Percentiles rank a stretch among this genome's conserved stretches.
These are phyloP conservation scores for Pygocentrus nattereri DNA, from an alignment of 2,797 vertebrate genomes.

Conservation along the genomic window DNA sequence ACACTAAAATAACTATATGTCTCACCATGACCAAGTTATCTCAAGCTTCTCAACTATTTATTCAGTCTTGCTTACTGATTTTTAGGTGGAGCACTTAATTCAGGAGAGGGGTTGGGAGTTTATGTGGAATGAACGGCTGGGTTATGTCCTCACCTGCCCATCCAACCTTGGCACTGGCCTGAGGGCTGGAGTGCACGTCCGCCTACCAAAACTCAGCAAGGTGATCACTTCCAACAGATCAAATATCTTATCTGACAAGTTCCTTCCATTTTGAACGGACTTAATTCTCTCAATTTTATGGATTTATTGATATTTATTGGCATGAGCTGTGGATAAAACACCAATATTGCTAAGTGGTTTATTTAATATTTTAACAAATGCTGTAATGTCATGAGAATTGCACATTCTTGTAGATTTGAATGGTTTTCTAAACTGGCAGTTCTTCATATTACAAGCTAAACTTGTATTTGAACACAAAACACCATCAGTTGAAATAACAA, in stretches of 20 bases:
- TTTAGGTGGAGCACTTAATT: constrained; percentile 91
- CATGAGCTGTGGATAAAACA: not conserved
- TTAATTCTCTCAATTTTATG: no score
- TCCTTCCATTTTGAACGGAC: no score
- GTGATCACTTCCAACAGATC: constrained; percentile 64
- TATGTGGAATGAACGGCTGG: constrained; percentile 94
- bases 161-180: constrained; percentile 94
- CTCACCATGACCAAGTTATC: not conserved
- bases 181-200: constrained; percentile 91
- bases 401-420: no score
- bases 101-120: constrained; percentile 95
- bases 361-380: not conserved
- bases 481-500: no score
- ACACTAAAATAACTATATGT: not conserved
- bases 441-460: no score
- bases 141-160: constrained; percentile 92
- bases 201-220: constrained; percentile 89
- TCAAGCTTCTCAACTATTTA: not conserved
- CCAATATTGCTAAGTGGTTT: not conserved
- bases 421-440: no score
- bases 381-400: no score
- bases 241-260: not conserved
- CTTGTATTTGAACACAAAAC: no score
- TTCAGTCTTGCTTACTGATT: not conserved
- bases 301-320: not conserved